phyloP scores from a whole-genome alignment of 2,113 vertebrate species.

The Calyptomena viridis region DNA sequence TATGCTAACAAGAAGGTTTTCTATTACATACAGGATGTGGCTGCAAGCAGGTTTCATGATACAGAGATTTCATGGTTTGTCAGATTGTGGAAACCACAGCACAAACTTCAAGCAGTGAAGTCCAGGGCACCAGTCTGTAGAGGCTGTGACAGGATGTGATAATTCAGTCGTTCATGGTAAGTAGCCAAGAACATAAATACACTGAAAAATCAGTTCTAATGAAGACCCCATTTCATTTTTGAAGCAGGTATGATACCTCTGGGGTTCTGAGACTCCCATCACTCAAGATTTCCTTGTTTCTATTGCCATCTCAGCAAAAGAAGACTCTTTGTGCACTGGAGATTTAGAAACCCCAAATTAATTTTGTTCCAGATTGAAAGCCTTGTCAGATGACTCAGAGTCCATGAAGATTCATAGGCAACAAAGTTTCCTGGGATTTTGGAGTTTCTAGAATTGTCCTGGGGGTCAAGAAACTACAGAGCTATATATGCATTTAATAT shows the following conservation, averaged over 20 bases:
- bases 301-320: neutral
- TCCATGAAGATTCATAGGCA: neutral
- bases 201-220: neutral
- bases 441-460: neutral
- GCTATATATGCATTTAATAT: neutral
- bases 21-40: neutral
- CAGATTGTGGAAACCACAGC: neutral
- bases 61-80: neutral
- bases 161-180: neutral
- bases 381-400: neutral
- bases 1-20: neutral
- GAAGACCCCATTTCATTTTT: neutral
- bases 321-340: neutral
- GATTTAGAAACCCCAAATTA: neutral
- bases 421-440: neutral
- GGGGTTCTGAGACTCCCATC: neutral
- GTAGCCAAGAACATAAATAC: neutral
- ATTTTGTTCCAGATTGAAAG: neutral
- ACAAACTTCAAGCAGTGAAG: neutral
- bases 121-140: neutral
- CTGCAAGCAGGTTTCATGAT: neutral
- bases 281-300: neutral
- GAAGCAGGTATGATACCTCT: neutral
- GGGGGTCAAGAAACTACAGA: neutral
- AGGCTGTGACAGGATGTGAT: neutral